Conservation (phyloP, 1,140 invertebrate genomes). For the Acromyrmex heyeri region DNA sequence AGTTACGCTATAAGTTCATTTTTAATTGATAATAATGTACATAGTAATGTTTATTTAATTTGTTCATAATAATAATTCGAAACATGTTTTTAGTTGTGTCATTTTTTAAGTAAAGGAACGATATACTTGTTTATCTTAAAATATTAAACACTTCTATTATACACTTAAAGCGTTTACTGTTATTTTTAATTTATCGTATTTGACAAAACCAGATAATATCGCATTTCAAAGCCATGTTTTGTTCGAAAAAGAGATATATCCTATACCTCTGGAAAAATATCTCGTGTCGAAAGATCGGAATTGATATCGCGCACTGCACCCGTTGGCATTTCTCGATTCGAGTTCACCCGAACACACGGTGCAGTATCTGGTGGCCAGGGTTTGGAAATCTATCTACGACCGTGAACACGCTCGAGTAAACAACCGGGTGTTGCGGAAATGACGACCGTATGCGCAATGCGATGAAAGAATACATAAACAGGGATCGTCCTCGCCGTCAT, state of each 20-base stretch:
- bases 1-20: no score
- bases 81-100: no score
- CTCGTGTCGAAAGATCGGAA: constrained; percentile 17
- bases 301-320: constrained; percentile 40
- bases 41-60: no score
- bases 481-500: neutral
- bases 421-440: constrained; percentile 38
- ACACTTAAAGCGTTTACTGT: neutral
- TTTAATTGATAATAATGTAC: no score
- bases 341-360: constrained; percentile 14
- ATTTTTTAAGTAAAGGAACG: no score
- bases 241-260: constrained; percentile 5
- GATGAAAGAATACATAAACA: constrained; percentile 44
- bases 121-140: neutral
- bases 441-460: neutral
- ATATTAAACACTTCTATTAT: neutral
- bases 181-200: constrained; percentile 11
- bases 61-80: no score
- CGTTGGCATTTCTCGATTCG: constrained; percentile 31
- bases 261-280: constrained; percentile 19
- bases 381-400: constrained; percentile 33
- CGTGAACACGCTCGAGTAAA: constrained; percentile 45
- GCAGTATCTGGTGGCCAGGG: constrained; percentile 6
- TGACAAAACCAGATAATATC: neutral
- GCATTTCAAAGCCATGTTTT: neutral